phyloP scores from a whole-genome alignment of 2,797 vertebrate species.

The Enteromius trimaculatus region DNA sequence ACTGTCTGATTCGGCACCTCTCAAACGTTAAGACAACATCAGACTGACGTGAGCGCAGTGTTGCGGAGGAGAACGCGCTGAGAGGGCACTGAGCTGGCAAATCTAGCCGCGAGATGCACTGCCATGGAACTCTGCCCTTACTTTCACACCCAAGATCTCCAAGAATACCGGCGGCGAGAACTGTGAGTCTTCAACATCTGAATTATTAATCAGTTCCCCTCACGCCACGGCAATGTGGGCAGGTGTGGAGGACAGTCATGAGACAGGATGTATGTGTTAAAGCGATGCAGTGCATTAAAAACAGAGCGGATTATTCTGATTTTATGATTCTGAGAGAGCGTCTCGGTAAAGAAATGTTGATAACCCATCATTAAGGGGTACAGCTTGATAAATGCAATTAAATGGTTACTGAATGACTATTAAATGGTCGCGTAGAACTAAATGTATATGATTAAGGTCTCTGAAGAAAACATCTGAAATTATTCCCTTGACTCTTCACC shows the following conservation, averaged over 20 bases:
- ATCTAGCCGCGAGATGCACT: neutral
- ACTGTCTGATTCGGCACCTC: slow-evolving; percentile 1
- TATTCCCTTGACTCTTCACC: slow-evolving; percentile 5
- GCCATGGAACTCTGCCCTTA: neutral
- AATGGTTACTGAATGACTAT: neutral
- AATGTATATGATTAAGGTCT: neutral
- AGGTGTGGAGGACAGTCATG: slow-evolving; percentile 16
- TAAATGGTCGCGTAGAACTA: neutral
- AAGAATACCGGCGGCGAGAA: slow-evolving; percentile 22
- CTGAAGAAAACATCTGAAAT: neutral
- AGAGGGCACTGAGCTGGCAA: slow-evolving; percentile 9
- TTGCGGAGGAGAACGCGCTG: slow-evolving; percentile 6
- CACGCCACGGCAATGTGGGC: slow-evolving; percentile 38
- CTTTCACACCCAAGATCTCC: slow-evolving; percentile 25
- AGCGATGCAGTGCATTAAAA: neutral
- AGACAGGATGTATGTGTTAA: neutral
- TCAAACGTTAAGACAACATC: slow-evolving; percentile 29
- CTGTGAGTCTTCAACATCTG: slow-evolving; percentile 32
- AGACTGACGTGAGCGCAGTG: slow-evolving; percentile 39
- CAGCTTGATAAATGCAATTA: neutral
- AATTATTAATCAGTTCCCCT: slow-evolving; percentile 57
- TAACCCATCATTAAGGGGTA: neutral
- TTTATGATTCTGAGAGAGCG: neutral
- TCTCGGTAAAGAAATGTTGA: neutral
- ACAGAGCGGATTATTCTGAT: neutral